Conservation (phyloP, 2,113 vertebrate genomes). For the Alexandromys fortis region DNA sequence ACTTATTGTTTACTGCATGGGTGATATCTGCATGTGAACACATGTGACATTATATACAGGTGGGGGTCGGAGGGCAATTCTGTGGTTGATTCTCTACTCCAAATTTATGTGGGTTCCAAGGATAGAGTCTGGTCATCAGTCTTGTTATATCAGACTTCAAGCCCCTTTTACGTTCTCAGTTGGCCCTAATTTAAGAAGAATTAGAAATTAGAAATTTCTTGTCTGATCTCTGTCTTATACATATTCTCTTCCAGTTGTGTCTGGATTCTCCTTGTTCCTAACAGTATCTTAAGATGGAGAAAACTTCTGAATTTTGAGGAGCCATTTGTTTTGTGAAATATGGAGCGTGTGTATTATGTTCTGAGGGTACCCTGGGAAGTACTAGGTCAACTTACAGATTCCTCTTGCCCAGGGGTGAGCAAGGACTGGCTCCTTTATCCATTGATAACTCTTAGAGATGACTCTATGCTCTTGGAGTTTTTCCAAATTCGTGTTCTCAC, state of each 20-base stretch:
- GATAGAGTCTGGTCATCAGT: background rate
- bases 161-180: background rate
- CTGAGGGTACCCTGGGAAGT: background rate
- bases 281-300: background rate
- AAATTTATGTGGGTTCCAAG: background rate
- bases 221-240: background rate
- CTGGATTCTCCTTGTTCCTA: background rate
- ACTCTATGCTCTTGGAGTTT: background rate
- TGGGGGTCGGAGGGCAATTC: background rate
- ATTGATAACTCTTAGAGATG: background rate
- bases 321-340: background rate
- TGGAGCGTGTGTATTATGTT: background rate
- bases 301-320: background rate
- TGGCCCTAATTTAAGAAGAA: background rate
- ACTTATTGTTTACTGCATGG: background rate
- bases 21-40: background rate
- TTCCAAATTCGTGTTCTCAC: slow-evolving; percentile 6
- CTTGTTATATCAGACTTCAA: background rate
- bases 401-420: background rate
- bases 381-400: background rate
- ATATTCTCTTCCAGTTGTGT: background rate
- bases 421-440: background rate
- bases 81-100: background rate
- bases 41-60: background rate
- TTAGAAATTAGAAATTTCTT: background rate